These are phyloP conservation scores for Sebastes matsubarae DNA, from an alignment of 2,797 vertebrate species.

Conservation along the genomic window DNA sequence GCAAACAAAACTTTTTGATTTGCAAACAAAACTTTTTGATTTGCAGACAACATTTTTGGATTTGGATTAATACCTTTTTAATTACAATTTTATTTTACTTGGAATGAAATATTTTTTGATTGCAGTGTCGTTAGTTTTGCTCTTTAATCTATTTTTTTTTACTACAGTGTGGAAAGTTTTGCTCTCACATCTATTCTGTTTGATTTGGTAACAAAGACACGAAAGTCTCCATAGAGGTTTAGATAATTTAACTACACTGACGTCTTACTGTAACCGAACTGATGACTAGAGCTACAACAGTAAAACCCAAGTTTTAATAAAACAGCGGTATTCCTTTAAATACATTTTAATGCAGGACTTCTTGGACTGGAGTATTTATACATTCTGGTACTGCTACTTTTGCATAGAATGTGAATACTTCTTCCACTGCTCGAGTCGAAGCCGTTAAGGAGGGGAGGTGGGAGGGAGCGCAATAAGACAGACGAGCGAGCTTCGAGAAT, in stretches of 20 bases:
- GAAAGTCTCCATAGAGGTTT: no score
- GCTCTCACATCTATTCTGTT: no score
- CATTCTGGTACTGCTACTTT: background rate
- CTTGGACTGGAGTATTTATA: background rate
- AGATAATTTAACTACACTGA: background rate
- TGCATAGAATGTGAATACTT: background rate
- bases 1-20: no score
- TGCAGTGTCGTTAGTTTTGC: no score
- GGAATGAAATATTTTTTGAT: no score
- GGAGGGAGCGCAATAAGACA: constrained; percentile 14
- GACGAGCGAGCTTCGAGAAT: constrained; percentile 36
- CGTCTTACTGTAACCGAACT: background rate
- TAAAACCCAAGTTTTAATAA: background rate
- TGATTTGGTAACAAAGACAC: no score
- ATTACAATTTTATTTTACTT: no score
- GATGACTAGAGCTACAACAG: background rate
- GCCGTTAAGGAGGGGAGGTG: background rate
- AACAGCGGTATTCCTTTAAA: background rate
- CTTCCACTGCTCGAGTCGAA: background rate
- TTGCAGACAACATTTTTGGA: no score
- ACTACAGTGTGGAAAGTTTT: no score
- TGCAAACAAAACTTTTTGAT: no score
- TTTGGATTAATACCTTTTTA: no score
- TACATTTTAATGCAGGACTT: background rate
- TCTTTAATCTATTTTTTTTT: no score